Percentiles rank a stretch among this genome's conserved stretches.
Evolutionary conservation across 2,113 vertebrate species (phyloP).

Genomic region (Saguinus midas): DNA sequence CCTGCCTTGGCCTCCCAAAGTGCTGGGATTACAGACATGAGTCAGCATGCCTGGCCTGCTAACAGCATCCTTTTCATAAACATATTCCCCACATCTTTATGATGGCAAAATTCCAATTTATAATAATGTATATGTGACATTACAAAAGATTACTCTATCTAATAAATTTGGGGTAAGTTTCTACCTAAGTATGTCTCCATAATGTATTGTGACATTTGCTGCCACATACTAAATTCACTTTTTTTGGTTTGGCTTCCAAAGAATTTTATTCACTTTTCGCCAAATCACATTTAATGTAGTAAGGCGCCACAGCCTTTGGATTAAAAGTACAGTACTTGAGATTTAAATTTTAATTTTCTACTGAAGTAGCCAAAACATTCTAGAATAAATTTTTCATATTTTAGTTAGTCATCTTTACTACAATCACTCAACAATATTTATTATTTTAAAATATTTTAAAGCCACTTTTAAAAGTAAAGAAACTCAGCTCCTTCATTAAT

Average conservation of each 20-base stretch:
- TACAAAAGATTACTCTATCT: background rate
- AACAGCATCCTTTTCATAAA: background rate
- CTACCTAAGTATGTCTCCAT: background rate
- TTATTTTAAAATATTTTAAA: constrained; percentile 37
- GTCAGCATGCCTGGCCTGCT: background rate
- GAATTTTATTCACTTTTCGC: background rate
- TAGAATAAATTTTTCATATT: constrained; percentile 16
- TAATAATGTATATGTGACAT: constrained; percentile 10
- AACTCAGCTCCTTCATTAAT: background rate
- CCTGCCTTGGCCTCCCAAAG: no score
- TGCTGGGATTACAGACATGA: no score
- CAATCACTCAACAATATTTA: background rate
- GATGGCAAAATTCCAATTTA: constrained; percentile 8
- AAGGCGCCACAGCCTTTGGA: background rate
- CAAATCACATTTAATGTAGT: background rate
- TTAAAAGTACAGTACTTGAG: background rate
- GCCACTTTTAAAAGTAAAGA: background rate
- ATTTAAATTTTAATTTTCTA: constrained; percentile 17
- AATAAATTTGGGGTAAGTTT: constrained; percentile 30
- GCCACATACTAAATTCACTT: background rate
- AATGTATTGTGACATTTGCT: constrained; percentile 43
- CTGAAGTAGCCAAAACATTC: background rate
- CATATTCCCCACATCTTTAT: background rate
- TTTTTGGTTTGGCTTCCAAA: constrained; percentile 38
- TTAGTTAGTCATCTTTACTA: constrained; percentile 6